Evolutionary conservation across 1,140 invertebrate genomes (phyloP).

Genomic region (Euura saliciscinereae): DNA sequence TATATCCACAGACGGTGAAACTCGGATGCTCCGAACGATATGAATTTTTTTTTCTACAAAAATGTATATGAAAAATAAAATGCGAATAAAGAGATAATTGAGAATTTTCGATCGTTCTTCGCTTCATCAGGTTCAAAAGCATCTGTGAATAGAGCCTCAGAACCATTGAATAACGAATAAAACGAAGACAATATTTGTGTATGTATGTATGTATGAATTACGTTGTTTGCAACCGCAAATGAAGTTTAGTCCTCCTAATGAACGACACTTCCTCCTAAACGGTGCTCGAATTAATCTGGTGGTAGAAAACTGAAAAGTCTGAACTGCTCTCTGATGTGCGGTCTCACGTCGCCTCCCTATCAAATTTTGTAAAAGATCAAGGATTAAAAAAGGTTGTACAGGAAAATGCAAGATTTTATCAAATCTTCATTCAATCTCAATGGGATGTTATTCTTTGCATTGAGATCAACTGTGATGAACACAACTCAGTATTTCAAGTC

Average conservation of each 20-base stretch:
- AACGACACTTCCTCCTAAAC: neutral
- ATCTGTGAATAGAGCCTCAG: neutral
- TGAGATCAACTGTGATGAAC: constrained; percentile 9
- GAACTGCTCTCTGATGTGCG: constrained; percentile 88
- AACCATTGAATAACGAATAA: neutral
- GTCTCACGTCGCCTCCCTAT: constrained; percentile 90
- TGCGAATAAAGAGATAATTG: too few relatives aligned
- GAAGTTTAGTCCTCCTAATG: neutral
- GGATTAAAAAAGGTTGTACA: constrained; percentile 6
- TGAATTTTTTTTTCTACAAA: too few relatives aligned
- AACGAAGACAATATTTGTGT: neutral
- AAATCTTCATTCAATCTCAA: too few relatives aligned
- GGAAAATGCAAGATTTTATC: too few relatives aligned
- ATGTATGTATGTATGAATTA: neutral
- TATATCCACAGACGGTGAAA: too few relatives aligned
- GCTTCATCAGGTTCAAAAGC: neutral
- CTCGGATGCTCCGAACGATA: too few relatives aligned
- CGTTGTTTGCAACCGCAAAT: neutral
- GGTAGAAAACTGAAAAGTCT: constrained; percentile 87
- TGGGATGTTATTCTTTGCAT: neutral
- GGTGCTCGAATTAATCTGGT: constrained; percentile 70
- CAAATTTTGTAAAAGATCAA: neutral
- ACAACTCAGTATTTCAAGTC: neutral
- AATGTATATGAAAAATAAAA: too few relatives aligned
- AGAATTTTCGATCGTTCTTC: too few relatives aligned